These are phyloP conservation scores for Pelodiscus sinensis DNA, from an alignment of 2,113 vertebrate genomes.

Conservation along the genomic window DNA sequence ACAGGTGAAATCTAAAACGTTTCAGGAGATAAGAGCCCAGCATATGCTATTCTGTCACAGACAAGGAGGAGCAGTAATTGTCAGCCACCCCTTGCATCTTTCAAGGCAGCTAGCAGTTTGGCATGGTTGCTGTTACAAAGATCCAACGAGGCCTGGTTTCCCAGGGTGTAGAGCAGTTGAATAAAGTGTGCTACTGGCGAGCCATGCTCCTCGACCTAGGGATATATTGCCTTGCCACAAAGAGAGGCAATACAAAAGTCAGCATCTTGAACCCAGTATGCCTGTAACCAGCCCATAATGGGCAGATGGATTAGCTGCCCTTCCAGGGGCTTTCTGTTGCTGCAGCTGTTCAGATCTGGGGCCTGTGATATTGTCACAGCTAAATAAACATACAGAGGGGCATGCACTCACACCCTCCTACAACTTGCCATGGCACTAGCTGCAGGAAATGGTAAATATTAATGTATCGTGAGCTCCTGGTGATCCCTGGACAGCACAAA, in stretches of 20 bases:
- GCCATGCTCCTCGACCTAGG: not conserved
- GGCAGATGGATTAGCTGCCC: not conserved
- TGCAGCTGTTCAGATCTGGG: constrained; percentile 44
- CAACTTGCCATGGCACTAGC: constrained; percentile 52
- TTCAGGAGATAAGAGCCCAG: not conserved
- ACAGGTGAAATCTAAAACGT: not conserved
- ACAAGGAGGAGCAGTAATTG: not conserved
- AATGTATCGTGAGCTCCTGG: constrained; percentile 37
- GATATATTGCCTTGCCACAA: not conserved
- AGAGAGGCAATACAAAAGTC: not conserved
- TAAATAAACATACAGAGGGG: constrained; percentile 16
- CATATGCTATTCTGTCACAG: fast-evolving
- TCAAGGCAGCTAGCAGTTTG: not conserved
- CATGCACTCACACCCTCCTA: constrained; percentile 26
- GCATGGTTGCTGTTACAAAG: not conserved
- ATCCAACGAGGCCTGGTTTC: not conserved
- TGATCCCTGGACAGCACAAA: constrained; percentile 33
- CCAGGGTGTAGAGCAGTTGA: not conserved
- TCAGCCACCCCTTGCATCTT: not conserved
- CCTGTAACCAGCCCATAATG: not conserved
- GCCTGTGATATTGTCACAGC: not conserved
- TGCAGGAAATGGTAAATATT: constrained; percentile 47
- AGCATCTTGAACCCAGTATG: not conserved
- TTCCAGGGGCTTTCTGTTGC: not conserved
- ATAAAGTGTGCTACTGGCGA: not conserved